Percentiles rank a stretch among this genome's conserved stretches.
phyloP scores from a whole-genome alignment of 2,797 vertebrate species.

The Epinephelus malabaricus region DNA sequence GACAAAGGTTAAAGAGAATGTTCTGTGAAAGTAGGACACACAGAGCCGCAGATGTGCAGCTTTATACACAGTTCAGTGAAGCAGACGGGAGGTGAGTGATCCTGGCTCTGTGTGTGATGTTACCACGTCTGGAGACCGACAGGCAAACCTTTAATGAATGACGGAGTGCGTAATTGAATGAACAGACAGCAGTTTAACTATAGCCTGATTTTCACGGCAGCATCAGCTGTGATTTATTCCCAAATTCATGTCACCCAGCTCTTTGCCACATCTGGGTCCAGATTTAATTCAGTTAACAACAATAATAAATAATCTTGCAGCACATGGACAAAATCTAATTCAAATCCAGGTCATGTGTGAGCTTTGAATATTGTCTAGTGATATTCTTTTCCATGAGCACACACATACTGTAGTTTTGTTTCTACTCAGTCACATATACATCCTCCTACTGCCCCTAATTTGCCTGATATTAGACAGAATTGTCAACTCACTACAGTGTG shows the following conservation, averaged over 20 bases:
- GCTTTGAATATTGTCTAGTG: background rate
- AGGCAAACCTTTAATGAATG: background rate
- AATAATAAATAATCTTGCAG: background rate
- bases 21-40: constrained; percentile 23
- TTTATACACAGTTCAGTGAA: constrained; percentile 1
- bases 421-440: background rate
- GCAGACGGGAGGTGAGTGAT: constrained; percentile 5
- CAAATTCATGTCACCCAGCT: constrained; percentile 6
- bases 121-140: background rate
- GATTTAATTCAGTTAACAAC: background rate
- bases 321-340: background rate
- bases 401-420: background rate
- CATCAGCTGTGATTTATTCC: constrained; percentile 16
- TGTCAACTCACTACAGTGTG: too few relatives aligned
- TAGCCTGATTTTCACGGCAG: constrained; percentile 19
- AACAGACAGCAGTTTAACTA: background rate
- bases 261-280: background rate
- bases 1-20: constrained; percentile 41
- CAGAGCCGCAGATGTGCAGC: background rate
- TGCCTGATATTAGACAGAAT: too few relatives aligned
- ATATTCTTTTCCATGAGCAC: background rate
- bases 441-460: too few relatives aligned
- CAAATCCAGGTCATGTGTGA: too few relatives aligned
- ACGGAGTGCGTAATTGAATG: constrained; percentile 4
- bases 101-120: background rate